These are phyloP conservation scores for Anser brachyrhynchus DNA, from an alignment of 2,113 vertebrate genomes.

Conservation along the genomic window DNA sequence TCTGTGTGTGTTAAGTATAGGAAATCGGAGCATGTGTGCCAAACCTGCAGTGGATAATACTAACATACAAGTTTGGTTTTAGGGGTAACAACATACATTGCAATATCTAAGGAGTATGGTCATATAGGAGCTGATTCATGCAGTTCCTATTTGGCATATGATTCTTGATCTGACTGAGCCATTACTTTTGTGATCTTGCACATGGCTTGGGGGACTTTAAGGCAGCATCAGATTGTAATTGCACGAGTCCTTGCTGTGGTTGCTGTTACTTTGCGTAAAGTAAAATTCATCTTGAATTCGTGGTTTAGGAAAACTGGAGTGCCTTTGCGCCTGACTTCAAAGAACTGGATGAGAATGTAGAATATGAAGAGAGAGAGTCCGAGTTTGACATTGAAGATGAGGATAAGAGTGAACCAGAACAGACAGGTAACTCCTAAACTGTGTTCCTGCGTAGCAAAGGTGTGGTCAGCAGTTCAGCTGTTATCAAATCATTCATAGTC, in stretches of 20 bases:
- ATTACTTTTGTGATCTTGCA: background rate
- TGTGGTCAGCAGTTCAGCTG: background rate
- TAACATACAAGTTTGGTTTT: background rate
- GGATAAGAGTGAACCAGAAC: constrained; percentile 98
- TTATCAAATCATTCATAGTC: no score
- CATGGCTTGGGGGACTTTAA: background rate
- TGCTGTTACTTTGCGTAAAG: background rate
- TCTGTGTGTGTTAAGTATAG: background rate
- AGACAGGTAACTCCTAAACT: constrained; percentile 82
- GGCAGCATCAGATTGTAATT: background rate
- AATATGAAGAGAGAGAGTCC: constrained; percentile 96
- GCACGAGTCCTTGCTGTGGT: rapidly evolving
- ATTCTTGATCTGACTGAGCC: background rate
- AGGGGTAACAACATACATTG: rapidly evolving
- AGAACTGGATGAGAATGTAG: constrained; percentile 97
- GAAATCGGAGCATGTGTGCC: background rate
- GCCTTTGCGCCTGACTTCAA: constrained; percentile 98
- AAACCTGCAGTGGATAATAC: background rate
- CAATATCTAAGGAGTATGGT: background rate
- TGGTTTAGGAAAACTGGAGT: constrained; percentile 96
- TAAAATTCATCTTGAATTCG: background rate
- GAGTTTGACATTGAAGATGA: constrained; percentile 99
- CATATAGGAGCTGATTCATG: background rate
- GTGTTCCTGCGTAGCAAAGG: background rate
- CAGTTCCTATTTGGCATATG: background rate